Base-by-base conservation (phyloP, 1,140 invertebrate species). In the Hypsibius dujardini region DNA sequence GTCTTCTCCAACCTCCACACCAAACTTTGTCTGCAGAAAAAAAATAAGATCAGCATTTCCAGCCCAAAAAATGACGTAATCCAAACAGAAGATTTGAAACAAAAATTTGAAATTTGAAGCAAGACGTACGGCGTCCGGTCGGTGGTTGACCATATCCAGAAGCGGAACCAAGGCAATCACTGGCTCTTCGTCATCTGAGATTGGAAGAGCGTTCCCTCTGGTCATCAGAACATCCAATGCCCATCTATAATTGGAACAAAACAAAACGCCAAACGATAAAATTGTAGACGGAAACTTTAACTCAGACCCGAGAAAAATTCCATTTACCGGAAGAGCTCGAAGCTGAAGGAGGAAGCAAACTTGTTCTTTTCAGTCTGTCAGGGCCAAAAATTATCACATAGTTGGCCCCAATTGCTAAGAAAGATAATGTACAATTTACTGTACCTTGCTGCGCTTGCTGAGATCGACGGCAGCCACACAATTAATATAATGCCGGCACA, bases 221-320 rank as follows among this genome's bases (percentile, higher is more conserved):
- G 62, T 67, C 62, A 67, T 67, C 7, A 67, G 12, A 42, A 67
- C 42, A 42, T 67, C 62, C 42, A 67, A 42, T 7, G 62, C 62
- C 62, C 62, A 67, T 7, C 62, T 67, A 42, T 42, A 42, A 67
- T 15, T 15, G 3, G 42, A 28, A 28, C 28, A 28, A 28, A 28
- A 28, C 28, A 28, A 28, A 28, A 28, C 28, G 28, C 28, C 28
- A 28, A 28, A 28, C 28, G 28, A 28, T 28, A 28, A 28, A 28
- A 28, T 28, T 28, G 28, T 28, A 28, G 28, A 28, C 28, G 28
- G 28, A 28, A 28, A 28, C 28, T 28, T 28, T 28, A 28, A 28
- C 28, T 28, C 28, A 28, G 28, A 28, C 28, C 28, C 28, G 28
- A 28, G 28, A 28, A 28, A 28, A 28, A 28, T 28, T 28, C 28